Evolutionary conservation across 1,140 invertebrate genomes (phyloP), one percentile per base, ranked within the genome.

Genomic region (Carposina sasakii): DNA sequence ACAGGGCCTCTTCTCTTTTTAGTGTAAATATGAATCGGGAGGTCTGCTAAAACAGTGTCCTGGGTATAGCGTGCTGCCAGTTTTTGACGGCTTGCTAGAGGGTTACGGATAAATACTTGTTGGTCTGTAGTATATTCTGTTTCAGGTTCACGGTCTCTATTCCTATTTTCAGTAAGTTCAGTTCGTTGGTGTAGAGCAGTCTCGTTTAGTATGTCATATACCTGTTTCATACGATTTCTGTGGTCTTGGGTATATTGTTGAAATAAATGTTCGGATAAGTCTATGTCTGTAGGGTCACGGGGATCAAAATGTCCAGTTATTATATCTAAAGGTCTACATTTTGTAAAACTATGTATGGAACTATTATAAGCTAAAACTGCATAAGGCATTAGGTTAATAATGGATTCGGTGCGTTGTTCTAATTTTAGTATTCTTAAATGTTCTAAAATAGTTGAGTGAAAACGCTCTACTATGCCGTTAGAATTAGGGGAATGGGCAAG

Each of bases 21-120:
- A 12, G 59, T 60, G 36, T 55, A 55, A n/a, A 59, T 63, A 34
- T 54, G 52, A 17, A 66, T 57, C 19, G 55, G 61, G 20, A 56
- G 48, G 17, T 57, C 49, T 24, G 57, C 40, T 24, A 58, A 24
- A 13, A 58, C 48, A 9, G 48, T 61, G 30, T 58, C 57, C 15
- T 48, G 48, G 15, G 53, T 57, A 36, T 53, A 60, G 2, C 59
- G 54, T 12, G 56, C 54, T 10, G 58, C 48, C 22, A 54, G 28
- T 42, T 63, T 61, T 43, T 58, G 51, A 41, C 61, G 34, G 36
- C 26, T 39, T 41, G 60, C 50, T 22, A 52, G 21, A n/a, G 52
- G 56, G 34, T 63, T 66, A 21, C 28, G 34, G 20, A 62, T 53
- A 50, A 57, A 63, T 12, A 63, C 17, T 48, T 45, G 50, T 45